Conservation (phyloP, 64 coral and sea anemone genomes). For the Actinia tenebrosa region DNA sequence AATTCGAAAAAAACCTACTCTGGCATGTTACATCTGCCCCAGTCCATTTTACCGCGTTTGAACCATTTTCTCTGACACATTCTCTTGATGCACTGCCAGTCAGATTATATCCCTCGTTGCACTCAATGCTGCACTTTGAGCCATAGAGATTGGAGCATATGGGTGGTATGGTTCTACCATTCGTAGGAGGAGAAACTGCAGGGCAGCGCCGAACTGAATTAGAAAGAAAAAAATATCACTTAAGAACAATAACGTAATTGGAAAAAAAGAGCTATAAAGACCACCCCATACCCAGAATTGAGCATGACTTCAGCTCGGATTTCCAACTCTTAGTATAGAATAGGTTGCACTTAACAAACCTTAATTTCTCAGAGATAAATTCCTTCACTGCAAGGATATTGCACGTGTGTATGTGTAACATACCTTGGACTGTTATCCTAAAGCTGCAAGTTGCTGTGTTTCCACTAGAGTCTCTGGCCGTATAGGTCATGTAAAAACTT, state of each 20-base stretch:
- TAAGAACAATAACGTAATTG: neutral
- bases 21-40: conserved; percentile 5
- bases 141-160: conserved; percentile 40
- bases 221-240: neutral
- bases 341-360: neutral
- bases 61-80: conserved; percentile 11
- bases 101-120: conserved; percentile 36
- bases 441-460: conserved; percentile 34
- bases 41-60: conserved; percentile 13
- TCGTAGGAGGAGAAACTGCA: neutral
- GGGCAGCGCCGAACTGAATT: conserved; percentile 15
- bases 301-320: no score
- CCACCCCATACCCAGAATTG: neutral
- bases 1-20: conserved; percentile 2
- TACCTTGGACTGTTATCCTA: conserved; percentile 37
- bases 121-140: conserved; percentile 22
- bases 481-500: conserved; percentile 32
- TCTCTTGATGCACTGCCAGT: conserved; percentile 10
- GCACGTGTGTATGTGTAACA: neutral
- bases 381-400: neutral
- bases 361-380: neutral
- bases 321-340: neutral
- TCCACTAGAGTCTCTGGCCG: conserved; percentile 25
- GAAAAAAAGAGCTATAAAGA: no score
- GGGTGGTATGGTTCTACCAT: conserved; percentile 31